phyloP scores from a whole-genome alignment of 2,113 vertebrate species.

The Crotalus helleri region DNA sequence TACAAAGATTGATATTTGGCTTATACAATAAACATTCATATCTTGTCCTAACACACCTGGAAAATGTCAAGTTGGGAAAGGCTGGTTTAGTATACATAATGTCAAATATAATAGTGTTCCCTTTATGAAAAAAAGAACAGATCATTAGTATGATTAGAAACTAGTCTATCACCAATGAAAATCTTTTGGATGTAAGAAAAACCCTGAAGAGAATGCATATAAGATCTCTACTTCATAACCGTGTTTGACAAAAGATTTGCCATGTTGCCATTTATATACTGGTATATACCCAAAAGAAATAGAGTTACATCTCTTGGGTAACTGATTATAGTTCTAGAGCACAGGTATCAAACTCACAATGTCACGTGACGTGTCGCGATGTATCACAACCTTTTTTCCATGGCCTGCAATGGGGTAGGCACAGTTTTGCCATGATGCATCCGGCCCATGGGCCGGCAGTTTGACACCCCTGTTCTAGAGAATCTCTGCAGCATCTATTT shows the following conservation, averaged over 20 bases:
- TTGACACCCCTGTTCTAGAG: neutral
- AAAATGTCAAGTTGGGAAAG: neutral
- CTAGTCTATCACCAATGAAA: neutral
- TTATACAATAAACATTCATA: neutral
- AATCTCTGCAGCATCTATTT: neutral
- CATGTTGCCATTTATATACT: neutral
- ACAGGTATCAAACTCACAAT: too few species aligned
- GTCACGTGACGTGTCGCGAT: fast-evolving
- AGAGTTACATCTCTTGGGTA: neutral
- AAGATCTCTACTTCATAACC: neutral
- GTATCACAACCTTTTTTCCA: too few species aligned
- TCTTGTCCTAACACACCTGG: neutral
- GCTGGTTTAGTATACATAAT: neutral
- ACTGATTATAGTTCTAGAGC: neutral
- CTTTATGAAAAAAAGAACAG: neutral
- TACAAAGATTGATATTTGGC: neutral
- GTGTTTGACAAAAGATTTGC: neutral
- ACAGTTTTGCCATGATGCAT: too few species aligned
- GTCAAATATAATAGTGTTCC: neutral
- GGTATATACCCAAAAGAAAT: neutral
- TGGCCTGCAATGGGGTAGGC: too few species aligned
- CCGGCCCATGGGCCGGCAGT: too few species aligned
- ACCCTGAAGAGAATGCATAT: neutral
- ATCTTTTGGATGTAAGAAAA: neutral
- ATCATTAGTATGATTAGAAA: neutral